Conservation (phyloP, 2,888 invertebrate species). For the Sipha maydis region DNA sequence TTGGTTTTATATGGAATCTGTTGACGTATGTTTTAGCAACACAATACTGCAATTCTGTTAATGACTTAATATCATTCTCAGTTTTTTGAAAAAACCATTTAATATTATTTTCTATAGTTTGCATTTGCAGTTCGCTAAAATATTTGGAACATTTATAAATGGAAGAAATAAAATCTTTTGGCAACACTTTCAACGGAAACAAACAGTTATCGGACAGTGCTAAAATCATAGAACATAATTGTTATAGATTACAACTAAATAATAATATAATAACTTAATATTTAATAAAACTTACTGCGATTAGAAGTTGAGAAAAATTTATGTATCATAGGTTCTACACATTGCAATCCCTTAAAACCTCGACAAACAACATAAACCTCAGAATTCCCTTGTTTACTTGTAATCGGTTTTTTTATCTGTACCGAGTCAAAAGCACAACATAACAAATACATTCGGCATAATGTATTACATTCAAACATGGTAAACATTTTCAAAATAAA, state of each 20-base stretch:
- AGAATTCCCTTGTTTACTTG: conserved; percentile 95
- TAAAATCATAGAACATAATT: conserved; percentile 3
- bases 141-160: conserved; percentile 55
- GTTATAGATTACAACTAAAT: neutral
- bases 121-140: conserved; percentile 63
- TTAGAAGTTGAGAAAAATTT: conserved; percentile 66
- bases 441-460: conserved; percentile 82
- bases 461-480: conserved; percentile 83
- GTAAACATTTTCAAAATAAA: conserved; percentile 92
- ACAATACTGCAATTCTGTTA: conserved; percentile 34
- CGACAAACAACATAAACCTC: conserved; percentile 88
- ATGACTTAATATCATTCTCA: conserved; percentile 18
- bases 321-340: conserved; percentile 66
- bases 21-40: conserved; percentile 46
- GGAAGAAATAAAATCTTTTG: conserved; percentile 36
- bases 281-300: conserved; percentile 52
- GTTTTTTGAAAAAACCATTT: conserved; percentile 47
- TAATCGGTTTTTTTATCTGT: conserved; percentile 85
- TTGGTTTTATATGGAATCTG: conserved; percentile 46
- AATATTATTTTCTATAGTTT: conserved; percentile 64
- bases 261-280: neutral
- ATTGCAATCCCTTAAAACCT: conserved; percentile 68
- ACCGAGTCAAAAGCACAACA: conserved; percentile 80
- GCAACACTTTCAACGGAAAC: conserved; percentile 55
- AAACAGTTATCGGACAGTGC: neutral